Evolutionary conservation across 2,113 vertebrate species (phyloP).

Genomic region (Lanius ludovicianus): DNA sequence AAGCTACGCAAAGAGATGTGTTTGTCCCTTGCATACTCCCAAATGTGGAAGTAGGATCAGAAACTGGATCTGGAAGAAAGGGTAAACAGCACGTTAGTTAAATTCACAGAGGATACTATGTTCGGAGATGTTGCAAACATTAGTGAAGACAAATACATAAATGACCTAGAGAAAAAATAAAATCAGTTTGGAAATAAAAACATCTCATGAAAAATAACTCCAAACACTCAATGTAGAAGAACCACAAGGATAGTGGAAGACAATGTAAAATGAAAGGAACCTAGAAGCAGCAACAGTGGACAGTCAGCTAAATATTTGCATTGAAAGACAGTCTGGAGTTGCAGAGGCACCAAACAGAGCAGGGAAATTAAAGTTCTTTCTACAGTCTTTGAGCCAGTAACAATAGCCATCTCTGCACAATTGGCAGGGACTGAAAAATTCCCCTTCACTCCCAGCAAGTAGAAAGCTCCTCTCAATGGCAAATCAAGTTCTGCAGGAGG

Average conservation of each 20-base stretch:
- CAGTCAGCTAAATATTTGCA: slow-evolving; percentile 8
- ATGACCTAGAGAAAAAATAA: slow-evolving; percentile 29
- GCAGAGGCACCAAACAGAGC: slow-evolving; percentile 50
- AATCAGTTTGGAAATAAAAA: slow-evolving; percentile 23
- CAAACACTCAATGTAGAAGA: neutral
- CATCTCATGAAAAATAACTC: neutral
- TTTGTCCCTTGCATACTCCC: slow-evolving; percentile 76
- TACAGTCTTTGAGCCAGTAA: slow-evolving; percentile 22
- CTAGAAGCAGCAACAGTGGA: neutral
- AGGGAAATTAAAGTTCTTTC: slow-evolving; percentile 49
- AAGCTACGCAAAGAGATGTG: slow-evolving; percentile 73
- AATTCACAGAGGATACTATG: slow-evolving; percentile 60
- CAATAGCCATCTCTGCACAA: slow-evolving; percentile 44
- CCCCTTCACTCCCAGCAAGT: slow-evolving; percentile 38
- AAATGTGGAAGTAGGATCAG: slow-evolving; percentile 76
- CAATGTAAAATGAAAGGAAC: slow-evolving; percentile 14
- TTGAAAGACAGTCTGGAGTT: slow-evolving; percentile 23
- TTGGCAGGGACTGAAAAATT: slow-evolving; percentile 46
- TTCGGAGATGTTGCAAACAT: slow-evolving; percentile 60
- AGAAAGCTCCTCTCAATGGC: slow-evolving; percentile 57
- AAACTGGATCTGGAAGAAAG: slow-evolving; percentile 77
- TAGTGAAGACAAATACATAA: slow-evolving; percentile 56
- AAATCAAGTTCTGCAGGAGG: slow-evolving; percentile 65
- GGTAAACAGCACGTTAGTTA: slow-evolving; percentile 74
- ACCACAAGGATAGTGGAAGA: neutral